These are phyloP conservation scores for Pollenia angustigena DNA, from an alignment of 2,888 invertebrate species.

Conservation along the genomic window DNA sequence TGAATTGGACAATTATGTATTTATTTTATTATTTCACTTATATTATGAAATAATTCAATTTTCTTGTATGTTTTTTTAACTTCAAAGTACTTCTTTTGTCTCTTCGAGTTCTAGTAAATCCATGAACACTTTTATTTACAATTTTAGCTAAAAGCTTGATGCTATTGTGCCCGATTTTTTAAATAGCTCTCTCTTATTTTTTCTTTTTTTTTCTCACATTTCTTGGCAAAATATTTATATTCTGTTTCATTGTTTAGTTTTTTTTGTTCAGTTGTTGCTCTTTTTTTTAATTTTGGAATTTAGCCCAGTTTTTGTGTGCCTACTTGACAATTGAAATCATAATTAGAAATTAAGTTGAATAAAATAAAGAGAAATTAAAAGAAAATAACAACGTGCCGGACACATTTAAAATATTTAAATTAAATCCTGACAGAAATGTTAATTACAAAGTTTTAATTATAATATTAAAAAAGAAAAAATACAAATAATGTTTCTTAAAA, in stretches of 20 bases:
- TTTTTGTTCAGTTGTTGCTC: background rate
- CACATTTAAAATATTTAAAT: background rate
- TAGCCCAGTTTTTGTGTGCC: background rate
- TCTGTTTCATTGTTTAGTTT: conserved; percentile 5
- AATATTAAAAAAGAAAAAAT: background rate
- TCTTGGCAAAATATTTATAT: conserved; percentile 3
- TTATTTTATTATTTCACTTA: too few relatives aligned
- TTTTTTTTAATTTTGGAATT: conserved; percentile 3
- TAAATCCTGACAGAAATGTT: background rate
- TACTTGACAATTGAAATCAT: conserved; percentile 15
- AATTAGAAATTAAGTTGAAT: conserved; percentile 31
- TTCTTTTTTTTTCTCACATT: background rate
- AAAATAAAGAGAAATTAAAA: background rate
- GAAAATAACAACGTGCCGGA: background rate
- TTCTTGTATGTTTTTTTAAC: too few relatives aligned
- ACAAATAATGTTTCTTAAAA: background rate
- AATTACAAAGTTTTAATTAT: background rate
- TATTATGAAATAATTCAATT: too few relatives aligned
- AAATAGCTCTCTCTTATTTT: background rate
- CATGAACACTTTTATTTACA: too few relatives aligned
- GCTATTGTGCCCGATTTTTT: too few relatives aligned
- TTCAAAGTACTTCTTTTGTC: too few relatives aligned
- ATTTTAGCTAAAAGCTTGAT: too few relatives aligned
- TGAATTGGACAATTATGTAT: too few relatives aligned
- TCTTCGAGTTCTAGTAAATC: too few relatives aligned